Evolutionary conservation across 2,888 invertebrate genomes (phyloP), one percentile per base, ranked within the genome.

Genomic region (Mimachlamys varia): DNA sequence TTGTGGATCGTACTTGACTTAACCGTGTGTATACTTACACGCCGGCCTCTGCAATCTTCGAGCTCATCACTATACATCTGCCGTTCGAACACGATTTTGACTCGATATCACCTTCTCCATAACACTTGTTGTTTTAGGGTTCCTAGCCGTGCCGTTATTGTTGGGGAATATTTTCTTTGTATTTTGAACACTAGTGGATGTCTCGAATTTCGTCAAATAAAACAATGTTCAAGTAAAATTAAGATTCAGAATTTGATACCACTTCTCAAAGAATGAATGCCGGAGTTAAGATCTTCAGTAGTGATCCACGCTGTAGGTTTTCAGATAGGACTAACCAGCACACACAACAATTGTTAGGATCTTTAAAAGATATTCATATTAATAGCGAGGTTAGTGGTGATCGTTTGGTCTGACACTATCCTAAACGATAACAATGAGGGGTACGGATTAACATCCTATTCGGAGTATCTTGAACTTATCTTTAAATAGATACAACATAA

Each of bases 201-300:
- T 76, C 76, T 76, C 76, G 76, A 33, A 76, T 76, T 76, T 76
- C 76, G 76, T 76, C 76, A 76, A 76, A 76, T 76, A 7, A 76
- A 33, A 76, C 76, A 76, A 76, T 76, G 76, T 76, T 76, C 13
- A 76, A 76, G 76, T 76, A 76, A 76, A 76, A 76, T 76, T 76
- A 76, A 76, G 76, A 76, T 76, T 76, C 13, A 27, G 33, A 76
- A 76, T 76, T 33, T 33, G 76, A 76, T 76, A 76, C 33, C 76
- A 76, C 76, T 5, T 76, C 76, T 76, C 76, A 76, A 76, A 76
- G 76, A 76, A 76, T 76, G 17, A 76, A 76, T 76, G 76, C 27
- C 33, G 27, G 1, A 76, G 76, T 33, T 76, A 76, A 76, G 76
- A 76, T 76, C 76, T 76, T 22, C 7, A 27, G 13, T 5, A 10